Evolutionary conservation across 2,888 invertebrate genomes (phyloP).

Genomic region (Chesias legatella): DNA sequence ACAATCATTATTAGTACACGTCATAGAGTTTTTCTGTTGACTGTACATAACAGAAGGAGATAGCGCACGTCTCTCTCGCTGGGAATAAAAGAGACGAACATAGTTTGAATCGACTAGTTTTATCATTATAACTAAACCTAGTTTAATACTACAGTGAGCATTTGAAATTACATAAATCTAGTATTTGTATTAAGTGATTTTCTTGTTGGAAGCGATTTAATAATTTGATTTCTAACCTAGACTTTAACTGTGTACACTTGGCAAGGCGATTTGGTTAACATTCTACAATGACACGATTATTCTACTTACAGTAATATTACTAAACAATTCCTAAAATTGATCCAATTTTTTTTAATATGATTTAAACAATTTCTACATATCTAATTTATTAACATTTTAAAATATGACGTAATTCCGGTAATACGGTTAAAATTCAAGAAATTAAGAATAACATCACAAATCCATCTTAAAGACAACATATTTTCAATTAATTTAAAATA

Average conservation of each 20-base stretch:
- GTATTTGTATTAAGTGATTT: neutral
- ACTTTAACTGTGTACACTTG: constrained; percentile 1
- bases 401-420: too few relatives aligned
- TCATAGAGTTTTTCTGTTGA: too few relatives aligned
- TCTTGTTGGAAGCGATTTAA: too few relatives aligned
- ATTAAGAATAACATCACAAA: too few relatives aligned
- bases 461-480: too few relatives aligned
- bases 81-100: too few relatives aligned
- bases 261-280: constrained; percentile 7
- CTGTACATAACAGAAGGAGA: too few relatives aligned
- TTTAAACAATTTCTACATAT: constrained; percentile 4
- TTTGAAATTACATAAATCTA: constrained; percentile 19
- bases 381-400: constrained; percentile 12
- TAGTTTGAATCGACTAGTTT: too few relatives aligned
- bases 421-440: too few relatives aligned
- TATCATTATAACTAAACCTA: neutral
- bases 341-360: constrained; percentile 8
- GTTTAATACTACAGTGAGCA: constrained; percentile 39
- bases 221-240: too few relatives aligned
- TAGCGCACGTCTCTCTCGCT: neutral
- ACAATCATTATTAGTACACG: too few relatives aligned
- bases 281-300: neutral
- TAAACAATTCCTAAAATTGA: constrained; percentile 12
- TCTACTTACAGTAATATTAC: neutral
- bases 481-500: too few relatives aligned